Evolutionary conservation across 2,113 vertebrate species (phyloP), one percentile per base, ranked within the genome.

Genomic region (Grantiella picta): DNA sequence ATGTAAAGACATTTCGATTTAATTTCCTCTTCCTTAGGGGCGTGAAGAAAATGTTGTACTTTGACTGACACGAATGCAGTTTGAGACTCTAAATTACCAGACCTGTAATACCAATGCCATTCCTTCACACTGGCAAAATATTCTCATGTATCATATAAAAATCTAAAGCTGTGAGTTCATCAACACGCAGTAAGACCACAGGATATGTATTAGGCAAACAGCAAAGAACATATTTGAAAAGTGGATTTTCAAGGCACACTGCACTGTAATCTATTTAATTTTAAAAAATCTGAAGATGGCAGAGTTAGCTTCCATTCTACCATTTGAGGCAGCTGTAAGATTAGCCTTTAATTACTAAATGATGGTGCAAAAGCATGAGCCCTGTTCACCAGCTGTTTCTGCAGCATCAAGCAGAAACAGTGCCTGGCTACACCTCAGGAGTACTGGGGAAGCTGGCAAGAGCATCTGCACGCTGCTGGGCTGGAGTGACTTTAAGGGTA

Each of bases 41-140:
- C 0, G 0, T 44, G 33, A 81, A 94, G 31, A 60, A 88, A 86
- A 59, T 63, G 28, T 4, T 78, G 65, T 14, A 21, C 60, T 84
- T 29, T 89, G 70, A 57, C 64, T 68, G 81, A 84, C 60, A 63
- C 2, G 1, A 91, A 91, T 6, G 12, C 11, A 56, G 50, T 76
- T 49, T 84, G 69, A 95, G 56, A 80, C 15, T 77, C 56, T 44
- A 27, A 45, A 92, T 73, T 77, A 68, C 28, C 57, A 82, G 36
- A 50, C 42, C 56, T 52, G 20, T 60, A 83, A 71, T 52, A 78
- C 24, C 7, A 2, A 59, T 36, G 23, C 33, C 47, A 15, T 73
- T 73, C 71, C 75, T 93, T 88, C 60, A 81, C 69, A 38, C 17
- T 64, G 15, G 59, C 23, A 95, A 94, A 82, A 86, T n/a, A 83